These are phyloP conservation scores for Thalpophila matura DNA, from an alignment of 2,888 invertebrate genomes.

Conservation along the genomic window DNA sequence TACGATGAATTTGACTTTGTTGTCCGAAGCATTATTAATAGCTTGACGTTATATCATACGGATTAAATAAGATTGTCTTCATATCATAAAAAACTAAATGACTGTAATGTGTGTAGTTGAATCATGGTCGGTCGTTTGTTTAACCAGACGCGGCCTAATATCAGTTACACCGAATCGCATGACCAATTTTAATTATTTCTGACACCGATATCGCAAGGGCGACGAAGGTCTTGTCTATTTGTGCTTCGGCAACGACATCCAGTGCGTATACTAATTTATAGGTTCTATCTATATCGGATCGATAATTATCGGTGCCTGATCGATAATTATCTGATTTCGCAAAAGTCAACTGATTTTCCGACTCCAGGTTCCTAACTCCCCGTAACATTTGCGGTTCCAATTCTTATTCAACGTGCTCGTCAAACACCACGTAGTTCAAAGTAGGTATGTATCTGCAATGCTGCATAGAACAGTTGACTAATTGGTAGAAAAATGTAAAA, in stretches of 20 bases:
- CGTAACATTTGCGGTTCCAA: neutral
- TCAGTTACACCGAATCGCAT: no score
- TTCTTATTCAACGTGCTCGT: neutral
- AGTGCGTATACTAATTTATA: no score
- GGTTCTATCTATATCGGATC: no score
- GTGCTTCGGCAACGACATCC: no score
- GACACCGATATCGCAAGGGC: neutral
- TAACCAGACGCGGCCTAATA: no score
- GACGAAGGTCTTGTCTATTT: no score
- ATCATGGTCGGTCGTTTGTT: neutral
- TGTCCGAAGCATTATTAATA: conserved; percentile 33
- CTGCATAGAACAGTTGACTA: neutral
- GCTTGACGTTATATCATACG: conserved; percentile 13
- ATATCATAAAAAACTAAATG: neutral
- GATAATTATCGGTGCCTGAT: no score
- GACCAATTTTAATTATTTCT: neutral
- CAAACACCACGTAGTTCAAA: no score
- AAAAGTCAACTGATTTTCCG: neutral
- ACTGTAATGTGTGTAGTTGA: neutral
- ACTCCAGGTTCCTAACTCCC: conserved; percentile 2
- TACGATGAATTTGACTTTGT: conserved; percentile 44
- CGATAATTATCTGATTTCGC: neutral
- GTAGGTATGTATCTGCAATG: no score
- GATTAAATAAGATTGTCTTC: conserved; percentile 25
- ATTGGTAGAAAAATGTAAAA: conserved; percentile 3